Base-by-base conservation (phyloP, 2,113 vertebrate genomes). In the Oncorhynchus clarkii region DNA sequence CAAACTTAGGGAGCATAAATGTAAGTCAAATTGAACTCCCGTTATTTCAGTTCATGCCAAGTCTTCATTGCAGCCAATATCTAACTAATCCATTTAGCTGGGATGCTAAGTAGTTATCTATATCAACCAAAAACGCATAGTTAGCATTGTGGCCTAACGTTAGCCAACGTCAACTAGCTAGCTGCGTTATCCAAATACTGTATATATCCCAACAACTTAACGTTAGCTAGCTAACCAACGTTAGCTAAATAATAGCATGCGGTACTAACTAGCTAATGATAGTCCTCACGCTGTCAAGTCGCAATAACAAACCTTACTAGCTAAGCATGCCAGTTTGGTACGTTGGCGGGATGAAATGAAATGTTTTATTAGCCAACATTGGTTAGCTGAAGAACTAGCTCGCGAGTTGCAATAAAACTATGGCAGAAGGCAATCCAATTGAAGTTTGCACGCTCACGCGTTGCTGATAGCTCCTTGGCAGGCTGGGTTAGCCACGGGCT, bases 291-390 rank as follows among this genome's bases (percentile, higher is more conserved):
- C 26, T 26, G 66, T 31, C 66, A 34, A 34, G 31, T 22, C 67
- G 88, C 88, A 89, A 88, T 89, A 88, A 89, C 87, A 90, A 65
- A 62, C 82, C 34, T 45, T 45, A 45, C 9, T 45, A 22, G 1
- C 16, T 22, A 11, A 11, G 18, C 20, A 62, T 62, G n/a, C 59
- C 5, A n/a, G 59, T 16, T 24, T 16, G 16, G 8, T 60, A 60
- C 59, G 49, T 13, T 51, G 14, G 12, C 51, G 16, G 51, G 3
- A 16, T 54, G 16, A 18, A 18, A 5, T 54, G 0, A 16, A 18
- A 54, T 54, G 12, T 16, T 16, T 54, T 18, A 18, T 16, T 54
- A 54, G 4, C 51, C 14, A 5, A 11, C 12, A 18, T 18, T 18
- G 51, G 51, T 18, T 54, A 67, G 12, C 16, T 18, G 31, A 54